These are phyloP conservation scores for Whitmania pigra DNA, from an alignment of 1,140 invertebrate genomes.

Conservation along the genomic window DNA sequence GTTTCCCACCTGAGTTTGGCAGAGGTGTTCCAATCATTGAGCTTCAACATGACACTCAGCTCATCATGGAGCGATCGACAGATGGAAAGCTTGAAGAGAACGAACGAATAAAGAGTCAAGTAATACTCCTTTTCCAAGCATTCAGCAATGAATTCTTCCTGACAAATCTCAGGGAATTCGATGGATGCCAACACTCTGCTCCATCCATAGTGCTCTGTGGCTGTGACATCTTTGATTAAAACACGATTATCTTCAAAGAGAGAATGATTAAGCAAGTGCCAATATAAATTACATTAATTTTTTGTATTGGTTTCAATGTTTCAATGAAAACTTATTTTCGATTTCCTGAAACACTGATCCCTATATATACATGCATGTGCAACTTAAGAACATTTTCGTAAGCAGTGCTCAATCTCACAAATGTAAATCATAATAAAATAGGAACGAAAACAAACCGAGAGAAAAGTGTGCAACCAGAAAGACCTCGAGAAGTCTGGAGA, in stretches of 20 bases:
- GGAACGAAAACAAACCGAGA: conserved; percentile 28
- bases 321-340: too few species aligned
- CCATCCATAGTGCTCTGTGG: conserved; percentile 29
- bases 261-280: not conserved
- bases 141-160: conserved; percentile 33
- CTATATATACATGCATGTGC: too few species aligned
- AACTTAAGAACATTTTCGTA: too few species aligned
- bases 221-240: conserved; percentile 14
- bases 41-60: conserved; percentile 27
- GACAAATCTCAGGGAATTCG: conserved; percentile 36
- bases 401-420: too few species aligned
- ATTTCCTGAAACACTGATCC: too few species aligned
- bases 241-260: conserved; percentile 7
- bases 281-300: too few species aligned
- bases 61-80: conserved; percentile 32
- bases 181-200: conserved; percentile 32
- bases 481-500: conserved; percentile 34
- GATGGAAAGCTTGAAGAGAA: conserved; percentile 33
- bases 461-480: conserved; percentile 35
- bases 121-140: conserved; percentile 32
- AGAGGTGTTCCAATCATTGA: conserved; percentile 33
- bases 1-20: conserved; percentile 34
- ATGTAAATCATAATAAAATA: not conserved
- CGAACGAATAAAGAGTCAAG: conserved; percentile 33
- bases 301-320: too few species aligned